Evolutionary conservation across 2,113 vertebrate genomes (phyloP).

Genomic region (Litocranius walleri): DNA sequence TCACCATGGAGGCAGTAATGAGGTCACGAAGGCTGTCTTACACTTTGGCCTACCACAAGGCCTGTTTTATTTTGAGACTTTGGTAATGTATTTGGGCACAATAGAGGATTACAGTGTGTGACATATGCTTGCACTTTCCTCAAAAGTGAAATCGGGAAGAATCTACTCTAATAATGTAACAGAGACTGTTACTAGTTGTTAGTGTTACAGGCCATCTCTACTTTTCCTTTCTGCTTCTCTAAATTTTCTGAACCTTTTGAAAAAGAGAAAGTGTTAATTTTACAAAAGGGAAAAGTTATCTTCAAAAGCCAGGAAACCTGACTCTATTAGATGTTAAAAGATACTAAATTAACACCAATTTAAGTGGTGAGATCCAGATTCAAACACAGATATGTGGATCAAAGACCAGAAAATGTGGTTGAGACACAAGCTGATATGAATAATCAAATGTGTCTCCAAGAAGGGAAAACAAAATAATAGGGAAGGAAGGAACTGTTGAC

Average conservation of each 20-base stretch:
- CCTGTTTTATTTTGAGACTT: not conserved
- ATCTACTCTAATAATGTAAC: not conserved
- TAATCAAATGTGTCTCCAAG: not conserved
- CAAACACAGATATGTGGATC: not conserved
- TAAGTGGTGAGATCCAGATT: not conserved
- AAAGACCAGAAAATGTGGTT: not conserved
- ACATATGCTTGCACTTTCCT: not conserved
- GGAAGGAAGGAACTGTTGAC: not conserved
- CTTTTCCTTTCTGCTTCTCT: constrained; percentile 1
- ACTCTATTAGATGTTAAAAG: not conserved
- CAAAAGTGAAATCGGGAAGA: not conserved
- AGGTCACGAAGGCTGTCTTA: not conserved
- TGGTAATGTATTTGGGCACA: not conserved
- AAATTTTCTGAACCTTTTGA: not conserved
- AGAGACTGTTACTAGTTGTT: not conserved
- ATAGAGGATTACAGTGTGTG: not conserved
- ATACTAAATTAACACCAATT: constrained; percentile 54
- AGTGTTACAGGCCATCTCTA: not conserved
- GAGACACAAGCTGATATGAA: not conserved
- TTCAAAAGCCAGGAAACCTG: constrained; percentile 55
- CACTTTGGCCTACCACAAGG: not conserved
- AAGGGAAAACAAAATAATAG: not conserved
- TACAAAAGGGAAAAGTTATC: not conserved
- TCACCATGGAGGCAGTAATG: not conserved
- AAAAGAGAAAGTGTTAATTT: constrained; percentile 52